Evolutionary conservation across 37 sponge, comb jelly and placozoan genomes (phyloP).

Genomic region (Diacarnus erythraeanus): DNA sequence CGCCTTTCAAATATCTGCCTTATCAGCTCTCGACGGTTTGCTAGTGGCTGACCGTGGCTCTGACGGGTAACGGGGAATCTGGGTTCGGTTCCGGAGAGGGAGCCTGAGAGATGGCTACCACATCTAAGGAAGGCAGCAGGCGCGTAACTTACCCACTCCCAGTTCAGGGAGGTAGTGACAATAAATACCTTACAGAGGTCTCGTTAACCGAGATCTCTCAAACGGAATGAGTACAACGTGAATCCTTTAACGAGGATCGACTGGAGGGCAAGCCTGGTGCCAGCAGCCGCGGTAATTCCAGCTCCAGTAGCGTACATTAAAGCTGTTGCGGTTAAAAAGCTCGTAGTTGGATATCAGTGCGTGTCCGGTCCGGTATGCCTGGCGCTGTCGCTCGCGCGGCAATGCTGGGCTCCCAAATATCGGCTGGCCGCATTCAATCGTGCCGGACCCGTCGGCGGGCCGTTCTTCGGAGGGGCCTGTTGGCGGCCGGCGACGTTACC

Average conservation of each 20-base stretch:
- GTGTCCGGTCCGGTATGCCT: not conserved
- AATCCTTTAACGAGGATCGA: not conserved
- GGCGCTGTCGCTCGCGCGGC: conserved; percentile 71
- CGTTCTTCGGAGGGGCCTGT: not conserved
- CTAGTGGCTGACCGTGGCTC: conserved; percentile 87
- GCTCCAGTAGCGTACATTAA: not conserved
- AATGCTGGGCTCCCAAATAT: conserved; percentile 57
- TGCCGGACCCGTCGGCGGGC: conserved; percentile 36
- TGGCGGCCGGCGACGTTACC: not conserved
- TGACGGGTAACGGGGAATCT: conserved; percentile 81
- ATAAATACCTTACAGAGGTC: conserved; percentile 54
- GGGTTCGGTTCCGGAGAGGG: not conserved
- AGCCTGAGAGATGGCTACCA: conserved; percentile 75
- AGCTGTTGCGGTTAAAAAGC: not conserved
- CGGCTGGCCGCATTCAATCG: conserved; percentile 59
- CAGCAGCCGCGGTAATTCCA: conserved; percentile 1
- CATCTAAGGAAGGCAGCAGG: conserved; percentile 92
- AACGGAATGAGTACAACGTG: not conserved
- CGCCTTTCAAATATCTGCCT: not conserved
- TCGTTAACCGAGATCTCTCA: not conserved
- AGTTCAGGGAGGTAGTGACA: conserved; percentile 93
- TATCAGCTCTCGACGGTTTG: conserved; percentile 70
- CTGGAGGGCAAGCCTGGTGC: not conserved
- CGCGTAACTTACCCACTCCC: conserved; percentile 93
- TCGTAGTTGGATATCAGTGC: not conserved